phyloP scores from a whole-genome alignment of 2,113 vertebrate genomes.

The Thamnophis sirtalis region DNA sequence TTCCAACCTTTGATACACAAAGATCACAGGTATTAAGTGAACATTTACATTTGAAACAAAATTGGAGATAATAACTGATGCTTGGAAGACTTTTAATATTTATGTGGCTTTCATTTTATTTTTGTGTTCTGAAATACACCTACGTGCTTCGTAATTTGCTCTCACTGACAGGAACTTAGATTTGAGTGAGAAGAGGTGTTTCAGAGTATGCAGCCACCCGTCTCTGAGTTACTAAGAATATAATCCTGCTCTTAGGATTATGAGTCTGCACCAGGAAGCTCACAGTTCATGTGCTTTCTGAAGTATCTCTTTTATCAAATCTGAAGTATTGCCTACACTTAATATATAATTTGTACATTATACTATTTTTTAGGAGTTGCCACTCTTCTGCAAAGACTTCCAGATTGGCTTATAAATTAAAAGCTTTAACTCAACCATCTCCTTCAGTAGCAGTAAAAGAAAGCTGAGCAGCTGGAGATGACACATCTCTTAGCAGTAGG shows the following conservation, averaged over 20 bases:
- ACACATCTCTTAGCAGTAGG: not conserved
- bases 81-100: not conserved
- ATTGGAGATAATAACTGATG: not conserved
- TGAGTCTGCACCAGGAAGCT: not conserved
- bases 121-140: not conserved
- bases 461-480: not conserved
- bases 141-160: not conserved
- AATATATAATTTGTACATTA: not conserved
- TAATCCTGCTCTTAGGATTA: not conserved
- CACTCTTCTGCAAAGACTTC: not conserved
- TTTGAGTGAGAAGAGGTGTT: not conserved
- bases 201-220: not conserved
- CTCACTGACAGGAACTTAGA: not conserved
- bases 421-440: not conserved
- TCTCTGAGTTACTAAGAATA: not conserved
- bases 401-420: not conserved
- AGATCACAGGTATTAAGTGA: conserved; percentile 83
- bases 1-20: conserved; percentile 83
- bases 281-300: not conserved
- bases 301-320: not conserved
- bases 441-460: not conserved
- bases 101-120: not conserved
- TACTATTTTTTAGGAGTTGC: not conserved
- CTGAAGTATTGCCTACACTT: not conserved
- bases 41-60: not conserved